Evolutionary conservation across 2,797 vertebrate species (phyloP).

Genomic region (Australoheros facetus): DNA sequence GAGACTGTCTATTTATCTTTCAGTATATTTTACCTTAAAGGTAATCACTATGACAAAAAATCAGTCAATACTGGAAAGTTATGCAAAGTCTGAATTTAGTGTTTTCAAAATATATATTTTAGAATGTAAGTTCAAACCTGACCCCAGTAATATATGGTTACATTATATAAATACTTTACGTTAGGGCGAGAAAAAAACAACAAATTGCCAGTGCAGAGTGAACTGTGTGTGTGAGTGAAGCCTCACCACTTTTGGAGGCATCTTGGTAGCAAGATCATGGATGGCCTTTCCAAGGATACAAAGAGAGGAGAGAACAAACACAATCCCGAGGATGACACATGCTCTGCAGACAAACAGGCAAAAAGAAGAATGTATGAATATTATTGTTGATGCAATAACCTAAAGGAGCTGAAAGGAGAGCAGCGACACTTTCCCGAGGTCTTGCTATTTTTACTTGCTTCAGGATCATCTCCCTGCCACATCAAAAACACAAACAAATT

Average conservation of each 20-base stretch:
- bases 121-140: background rate
- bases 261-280: conserved; percentile 89
- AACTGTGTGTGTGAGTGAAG: conserved; percentile 1
- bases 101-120: background rate
- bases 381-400: background rate
- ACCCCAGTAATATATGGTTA: background rate
- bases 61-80: background rate
- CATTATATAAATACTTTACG: no score
- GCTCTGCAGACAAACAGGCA: conserved; percentile 83
- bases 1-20: background rate
- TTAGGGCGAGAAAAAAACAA: no score
- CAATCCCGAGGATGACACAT: conserved; percentile 91
- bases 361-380: background rate
- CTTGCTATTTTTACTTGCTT: background rate
- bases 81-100: background rate
- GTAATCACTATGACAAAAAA: background rate
- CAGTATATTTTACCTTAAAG: background rate
- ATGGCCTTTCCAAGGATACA: conserved; percentile 97
- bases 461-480: background rate
- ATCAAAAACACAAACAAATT: no score
- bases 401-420: background rate
- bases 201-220: background rate
- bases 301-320: conserved; percentile 93
- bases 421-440: background rate
- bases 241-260: conserved; percentile 97